Evolutionary conservation across 2,888 invertebrate genomes (phyloP), one percentile per base, ranked within the genome.

Genomic region (Pocota personata): DNA sequence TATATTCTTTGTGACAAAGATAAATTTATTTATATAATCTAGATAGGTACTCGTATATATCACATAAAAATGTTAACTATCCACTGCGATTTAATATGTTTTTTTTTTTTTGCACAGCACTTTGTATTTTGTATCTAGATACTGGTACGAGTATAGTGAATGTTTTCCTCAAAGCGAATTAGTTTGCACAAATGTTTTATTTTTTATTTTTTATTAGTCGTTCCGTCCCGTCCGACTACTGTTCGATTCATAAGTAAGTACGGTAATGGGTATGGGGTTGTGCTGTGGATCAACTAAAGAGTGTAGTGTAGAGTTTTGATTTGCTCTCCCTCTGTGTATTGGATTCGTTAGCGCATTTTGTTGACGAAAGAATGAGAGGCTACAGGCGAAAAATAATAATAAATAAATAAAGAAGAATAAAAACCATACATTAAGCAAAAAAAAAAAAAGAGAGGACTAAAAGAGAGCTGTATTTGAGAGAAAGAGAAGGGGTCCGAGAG

Each of bases 331-430:
- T 77, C 35, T 27, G 64, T 52, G 21, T 46, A 35, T 62, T 52
- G 43, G 7, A 6, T 55, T 69, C 48, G 30, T 50, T 55, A 40
- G 40, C 50, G 16, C 24, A 24, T 24, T 27, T 35, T 64, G 73
- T 78, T 82, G 67, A 67, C 48, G 48, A 58, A 67, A 46, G 83
- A 83, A 73, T 62, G 62, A 83, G 83, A 73, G 60, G n/a, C 37
- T 2, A 52, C 21, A 35, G 7, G 64, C 64, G 12, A 78, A 78
- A 35, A 35, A 60, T 46, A 16, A 50, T 24, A 35, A 75, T 50
- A 75, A 16, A 64, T 55, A 64, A 57, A 52, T 32, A 78, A 58
- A 48, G 16, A 82, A 82, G 10, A 58, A 37, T 32, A 48, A 62
- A 52, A 40, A 50, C 14, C 32, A 40, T n/a, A 64, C 4, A 30